Evolutionary conservation across 2,113 vertebrate genomes (phyloP).

Genomic region (Balaeniceps rex): DNA sequence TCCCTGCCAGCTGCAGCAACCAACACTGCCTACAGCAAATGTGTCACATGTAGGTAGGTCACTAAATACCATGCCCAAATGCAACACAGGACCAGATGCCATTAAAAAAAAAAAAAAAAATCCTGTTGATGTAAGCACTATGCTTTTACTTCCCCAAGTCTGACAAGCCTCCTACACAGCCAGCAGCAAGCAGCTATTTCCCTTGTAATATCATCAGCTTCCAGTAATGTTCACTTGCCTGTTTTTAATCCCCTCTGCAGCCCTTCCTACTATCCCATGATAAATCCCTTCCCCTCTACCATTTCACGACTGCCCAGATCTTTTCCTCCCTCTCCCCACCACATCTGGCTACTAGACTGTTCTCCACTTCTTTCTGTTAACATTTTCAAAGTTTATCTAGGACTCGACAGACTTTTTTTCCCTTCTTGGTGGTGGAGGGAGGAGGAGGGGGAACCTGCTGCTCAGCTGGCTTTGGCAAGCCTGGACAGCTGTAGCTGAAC

Average conservation of each 20-base stretch:
- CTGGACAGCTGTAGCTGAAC: conserved; percentile 41
- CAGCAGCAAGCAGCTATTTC: conserved; percentile 49
- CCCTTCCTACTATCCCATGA: background rate
- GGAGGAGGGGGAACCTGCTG: conserved; percentile 5
- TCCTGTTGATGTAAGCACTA: conserved; percentile 32
- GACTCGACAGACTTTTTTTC: background rate
- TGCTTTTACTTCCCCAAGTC: conserved; percentile 50
- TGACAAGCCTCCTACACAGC: conserved; percentile 59
- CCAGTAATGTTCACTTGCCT: conserved; percentile 40
- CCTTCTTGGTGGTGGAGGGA: background rate
- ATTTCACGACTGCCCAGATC: background rate
- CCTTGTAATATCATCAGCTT: conserved; percentile 45
- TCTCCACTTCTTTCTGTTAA: background rate
- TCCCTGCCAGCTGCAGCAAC: conserved; percentile 27
- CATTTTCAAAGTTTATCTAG: background rate
- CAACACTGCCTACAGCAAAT: conserved; percentile 6
- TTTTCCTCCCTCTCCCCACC: background rate
- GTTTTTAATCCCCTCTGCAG: conserved; percentile 31
- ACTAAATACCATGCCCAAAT: conserved; percentile 42
- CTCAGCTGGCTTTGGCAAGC: conserved; percentile 39
- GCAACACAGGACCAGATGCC: conserved; percentile 30
- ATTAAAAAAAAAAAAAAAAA: background rate
- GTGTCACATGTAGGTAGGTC: conserved; percentile 40
- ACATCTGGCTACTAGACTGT: background rate
- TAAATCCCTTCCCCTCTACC: background rate